These are phyloP conservation scores for Ditula angustiorana DNA, from an alignment of 2,888 invertebrate species.

Conservation along the genomic window DNA sequence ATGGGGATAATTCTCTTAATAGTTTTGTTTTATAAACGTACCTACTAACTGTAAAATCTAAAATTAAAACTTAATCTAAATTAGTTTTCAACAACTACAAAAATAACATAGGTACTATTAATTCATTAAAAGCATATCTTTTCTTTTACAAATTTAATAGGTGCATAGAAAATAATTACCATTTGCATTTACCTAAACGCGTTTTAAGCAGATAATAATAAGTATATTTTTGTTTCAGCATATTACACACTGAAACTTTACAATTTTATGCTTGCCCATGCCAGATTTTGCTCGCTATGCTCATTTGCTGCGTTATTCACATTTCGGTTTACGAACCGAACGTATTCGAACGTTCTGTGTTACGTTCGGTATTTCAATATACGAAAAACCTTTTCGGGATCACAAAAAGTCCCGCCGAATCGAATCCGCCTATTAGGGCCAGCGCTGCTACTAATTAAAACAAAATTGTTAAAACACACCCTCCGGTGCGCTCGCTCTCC, in stretches of 20 bases:
- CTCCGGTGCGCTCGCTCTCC: slow-evolving; percentile 59
- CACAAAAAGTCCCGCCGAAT: slow-evolving; percentile 64
- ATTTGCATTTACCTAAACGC: no score
- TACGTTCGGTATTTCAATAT: slow-evolving; percentile 9
- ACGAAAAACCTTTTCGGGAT: slow-evolving; percentile 39
- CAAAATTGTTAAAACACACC: slow-evolving; percentile 82
- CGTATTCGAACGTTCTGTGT: no score
- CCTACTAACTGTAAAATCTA: no score
- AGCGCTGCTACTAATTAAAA: slow-evolving; percentile 82
- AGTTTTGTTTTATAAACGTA: no score
- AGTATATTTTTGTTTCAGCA: neutral
- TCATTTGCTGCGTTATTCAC: neutral
- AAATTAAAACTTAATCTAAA: no score
- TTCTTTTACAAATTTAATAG: no score
- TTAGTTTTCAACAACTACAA: no score
- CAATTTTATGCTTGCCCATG: neutral
- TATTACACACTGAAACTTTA: neutral
- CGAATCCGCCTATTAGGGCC: slow-evolving; percentile 73
- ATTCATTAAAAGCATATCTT: no score
- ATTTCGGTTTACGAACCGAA: neutral
- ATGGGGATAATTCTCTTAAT: no score
- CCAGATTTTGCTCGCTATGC: neutral
- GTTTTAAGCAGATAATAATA: no score
- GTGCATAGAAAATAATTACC: no score
- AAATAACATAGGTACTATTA: no score